phyloP scores from a whole-genome alignment of 2,797 vertebrate species.

The Melanotaenia trifasciata region DNA sequence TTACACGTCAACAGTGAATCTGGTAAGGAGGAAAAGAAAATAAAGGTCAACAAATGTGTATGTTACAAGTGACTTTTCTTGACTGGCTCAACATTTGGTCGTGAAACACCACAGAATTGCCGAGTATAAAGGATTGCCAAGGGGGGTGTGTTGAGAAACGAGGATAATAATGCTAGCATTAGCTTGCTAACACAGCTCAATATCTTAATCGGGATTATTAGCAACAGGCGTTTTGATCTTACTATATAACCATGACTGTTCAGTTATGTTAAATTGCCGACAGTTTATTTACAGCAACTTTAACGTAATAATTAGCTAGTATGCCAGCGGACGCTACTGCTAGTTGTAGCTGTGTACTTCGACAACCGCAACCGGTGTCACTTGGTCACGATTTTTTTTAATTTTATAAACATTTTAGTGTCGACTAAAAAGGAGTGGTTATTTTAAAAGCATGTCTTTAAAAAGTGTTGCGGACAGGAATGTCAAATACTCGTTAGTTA shows the following conservation, averaged over 20 bases:
- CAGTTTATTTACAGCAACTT: background rate
- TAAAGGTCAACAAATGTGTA: background rate
- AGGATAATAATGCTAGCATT: constrained; percentile 47
- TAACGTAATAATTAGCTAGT: background rate
- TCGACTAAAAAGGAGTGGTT: background rate
- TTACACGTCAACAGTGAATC: constrained; percentile 88
- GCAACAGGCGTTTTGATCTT: background rate
- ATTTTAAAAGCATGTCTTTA: background rate
- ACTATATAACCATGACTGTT: background rate
- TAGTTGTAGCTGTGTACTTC: background rate
- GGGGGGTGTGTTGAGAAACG: constrained; percentile 14
- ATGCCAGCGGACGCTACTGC: background rate
- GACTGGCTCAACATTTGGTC: background rate
- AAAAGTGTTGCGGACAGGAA: background rate
- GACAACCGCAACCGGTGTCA: constrained; percentile 53
- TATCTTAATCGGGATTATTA: constrained; percentile 13
- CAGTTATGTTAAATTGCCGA: background rate
- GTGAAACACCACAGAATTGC: background rate
- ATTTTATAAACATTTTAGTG: background rate
- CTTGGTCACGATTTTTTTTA: constrained; percentile 6
- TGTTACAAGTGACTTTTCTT: background rate
- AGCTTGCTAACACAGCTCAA: constrained; percentile 44
- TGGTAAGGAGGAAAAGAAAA: constrained; percentile 36
- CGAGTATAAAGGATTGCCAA: constrained; percentile 3
- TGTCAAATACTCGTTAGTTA: background rate